Percentiles rank a stretch among this genome's conserved stretches.
Evolutionary conservation across 2,888 invertebrate species (phyloP).

Genomic region (Drosophila borealis): DNA sequence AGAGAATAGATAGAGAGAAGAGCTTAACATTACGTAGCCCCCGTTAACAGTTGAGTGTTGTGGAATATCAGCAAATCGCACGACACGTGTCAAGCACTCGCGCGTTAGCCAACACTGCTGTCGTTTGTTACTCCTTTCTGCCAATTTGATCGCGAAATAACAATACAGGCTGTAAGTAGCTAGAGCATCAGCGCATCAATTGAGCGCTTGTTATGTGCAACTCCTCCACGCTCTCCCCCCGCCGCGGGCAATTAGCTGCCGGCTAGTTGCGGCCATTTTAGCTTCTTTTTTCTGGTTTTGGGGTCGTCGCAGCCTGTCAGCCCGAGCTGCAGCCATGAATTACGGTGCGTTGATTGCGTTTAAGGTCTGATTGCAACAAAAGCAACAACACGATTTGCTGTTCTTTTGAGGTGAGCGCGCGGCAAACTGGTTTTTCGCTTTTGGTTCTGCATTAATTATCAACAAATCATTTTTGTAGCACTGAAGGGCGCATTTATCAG

Average conservation of each 20-base stretch:
- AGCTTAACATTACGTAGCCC: neutral
- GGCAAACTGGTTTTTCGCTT: conserved; percentile 60
- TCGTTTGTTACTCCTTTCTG: conserved; percentile 4
- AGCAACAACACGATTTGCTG: conserved; percentile 67
- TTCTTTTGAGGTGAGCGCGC: conserved; percentile 55
- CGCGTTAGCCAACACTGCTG: conserved; percentile 22
- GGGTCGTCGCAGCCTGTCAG: conserved; percentile 63
- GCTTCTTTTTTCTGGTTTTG: conserved; percentile 35
- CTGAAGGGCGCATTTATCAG: conserved; percentile 77
- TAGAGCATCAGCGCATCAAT: conserved; percentile 35
- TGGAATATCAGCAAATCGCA: neutral
- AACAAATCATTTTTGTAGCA: conserved; percentile 79
- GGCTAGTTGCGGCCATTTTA: conserved; percentile 38
- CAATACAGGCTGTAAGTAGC: conserved; percentile 13
- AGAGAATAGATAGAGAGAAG: too few species aligned
- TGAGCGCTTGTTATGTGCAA: conserved; percentile 41
- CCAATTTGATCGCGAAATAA: conserved; percentile 37
- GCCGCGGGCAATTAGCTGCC: conserved; percentile 66
- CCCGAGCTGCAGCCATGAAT: conserved; percentile 62
- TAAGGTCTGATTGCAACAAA: conserved; percentile 71
- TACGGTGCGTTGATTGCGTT: conserved; percentile 80
- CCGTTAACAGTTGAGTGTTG: neutral
- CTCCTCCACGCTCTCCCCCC: conserved; percentile 3
- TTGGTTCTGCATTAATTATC: conserved; percentile 75
- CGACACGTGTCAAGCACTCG: neutral